Evolutionary conservation across 2,113 vertebrate genomes (phyloP), one percentile per base, ranked within the genome.

Genomic region (Ploceus nigricollis): DNA sequence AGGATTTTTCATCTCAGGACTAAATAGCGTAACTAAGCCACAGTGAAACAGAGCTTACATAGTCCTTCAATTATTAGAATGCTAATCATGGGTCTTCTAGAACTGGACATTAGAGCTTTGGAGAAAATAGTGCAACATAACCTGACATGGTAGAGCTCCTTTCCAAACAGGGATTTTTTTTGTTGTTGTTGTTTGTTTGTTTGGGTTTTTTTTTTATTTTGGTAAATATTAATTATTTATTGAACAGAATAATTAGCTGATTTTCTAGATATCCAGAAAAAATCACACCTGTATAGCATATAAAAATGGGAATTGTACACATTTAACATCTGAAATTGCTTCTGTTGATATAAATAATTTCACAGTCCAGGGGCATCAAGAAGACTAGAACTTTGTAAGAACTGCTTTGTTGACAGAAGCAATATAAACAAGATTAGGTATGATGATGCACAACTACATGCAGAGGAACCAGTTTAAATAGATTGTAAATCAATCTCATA

Each of bases 391-490:
- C 37, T 90, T 84, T 56, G 3, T 35, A 84, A 90, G 73, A 94
- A 45, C 25, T 79, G 19, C 27, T 77, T 73, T 88, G 58, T 94
- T 95, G 75, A 95, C 61, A 84, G 51, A 88, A 75, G 33, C 24
- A 94, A 64, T 77, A 47, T 76, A 93, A 96, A 87, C 27, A 93
- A 57, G 64, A 91, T 88, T 84, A 87, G 50, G 21, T 91, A 53
- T 87, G 76, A 91, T 93, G 79, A 89, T 76, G 20, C 17, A 80
- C 15, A 85, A 54, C 31, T 77, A 17, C 77, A 72, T 66, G 69
- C 39, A 69, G 44, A 64, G 65, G 68, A 21, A 84, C 22, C 35
- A 35, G 64, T 83, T 92, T 80, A 89, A 94, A 87, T 61, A 85
- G 66, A 72, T 23, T 83, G 5, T 33, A 60, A 60, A 81, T 44